Evolutionary conservation across 2,797 vertebrate species (phyloP), one percentile per base, ranked within the genome.

Genomic region (Apogon hyalosoma): DNA sequence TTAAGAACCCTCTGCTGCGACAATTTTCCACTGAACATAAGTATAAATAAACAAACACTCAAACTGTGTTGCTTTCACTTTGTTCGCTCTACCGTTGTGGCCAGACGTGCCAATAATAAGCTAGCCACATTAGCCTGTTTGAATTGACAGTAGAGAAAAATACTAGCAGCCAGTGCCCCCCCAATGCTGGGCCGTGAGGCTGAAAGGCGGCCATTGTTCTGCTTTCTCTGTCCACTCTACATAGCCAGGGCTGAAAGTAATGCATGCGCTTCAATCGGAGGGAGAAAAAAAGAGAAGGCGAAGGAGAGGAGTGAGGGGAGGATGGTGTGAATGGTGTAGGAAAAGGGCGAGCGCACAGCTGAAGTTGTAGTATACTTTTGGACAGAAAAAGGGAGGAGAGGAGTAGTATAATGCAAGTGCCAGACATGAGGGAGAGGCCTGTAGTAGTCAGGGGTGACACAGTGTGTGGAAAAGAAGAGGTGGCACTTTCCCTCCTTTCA

Each of bases 151-250:
- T 86, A 79, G 64, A 79, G 69, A 83, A 88, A 95, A 95, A 95
- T 95, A 95, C 93, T 94, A 94, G 93, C 90, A 86, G 72, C 83
- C 75, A 59, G n/a, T 51, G 11, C 0, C 50, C 7, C 12, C 14
- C 45, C 45, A 67, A 66, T 21, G 75, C 85, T 73, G 79, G 70
- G 80, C 85, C 75, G 82, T 87, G 86, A 79, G 73, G 84, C 91
- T 96, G 93, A 96, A 96, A 95, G 95, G 87, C 83, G 45, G 64
- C 91, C 92, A 94, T 96, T 98, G 96, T 97, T 95, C 90, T 91
- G 82, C 73, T 88, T 73, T 76, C 87, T 87, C 80, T 85, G 89
- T 93, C 91, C 88, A 91, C 92, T 91, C 87, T 93, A 90, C 87
- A 93, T 81, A 89, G 84, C 86, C 77, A 41, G 82, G 87, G 86